These are phyloP conservation scores for Cecidostiba fungosa DNA, from an alignment of 2,888 invertebrate species.

Conservation along the genomic window DNA sequence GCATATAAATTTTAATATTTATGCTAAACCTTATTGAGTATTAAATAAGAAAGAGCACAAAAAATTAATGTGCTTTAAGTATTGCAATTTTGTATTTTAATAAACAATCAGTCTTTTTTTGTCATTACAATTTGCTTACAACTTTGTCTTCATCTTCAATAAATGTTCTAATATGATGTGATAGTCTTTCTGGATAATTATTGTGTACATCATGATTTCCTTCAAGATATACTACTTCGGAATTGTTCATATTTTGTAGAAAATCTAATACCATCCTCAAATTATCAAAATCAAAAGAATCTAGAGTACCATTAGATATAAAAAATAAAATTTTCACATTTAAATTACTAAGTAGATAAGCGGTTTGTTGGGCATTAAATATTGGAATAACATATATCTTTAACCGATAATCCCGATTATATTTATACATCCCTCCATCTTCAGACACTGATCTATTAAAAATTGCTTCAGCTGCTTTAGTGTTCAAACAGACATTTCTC, in stretches of 20 bases:
- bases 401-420: constrained; percentile 82
- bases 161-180: constrained; percentile 81
- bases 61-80: neutral
- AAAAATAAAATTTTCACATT: constrained; percentile 40
- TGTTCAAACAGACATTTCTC: constrained; percentile 77
- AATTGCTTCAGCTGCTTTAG: constrained; percentile 80
- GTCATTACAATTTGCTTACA: constrained; percentile 61
- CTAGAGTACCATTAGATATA: constrained; percentile 24
- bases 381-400: constrained; percentile 77
- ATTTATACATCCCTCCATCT: constrained; percentile 80
- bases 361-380: constrained; percentile 57
- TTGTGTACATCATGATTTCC: constrained; percentile 85
- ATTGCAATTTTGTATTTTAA: neutral
- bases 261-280: neutral
- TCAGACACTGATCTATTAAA: constrained; percentile 80
- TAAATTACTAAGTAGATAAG: constrained; percentile 54
- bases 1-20: no score
- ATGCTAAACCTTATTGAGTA: no score
- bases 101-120: no score
- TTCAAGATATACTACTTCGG: constrained; percentile 75
- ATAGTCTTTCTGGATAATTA: constrained; percentile 82
- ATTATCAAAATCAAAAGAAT: neutral
- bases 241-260: neutral
- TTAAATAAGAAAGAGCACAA: neutral
- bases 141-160: constrained; percentile 70